Evolutionary conservation across 2,113 vertebrate genomes (phyloP).

Genomic region (Perognathus longimembris): DNA sequence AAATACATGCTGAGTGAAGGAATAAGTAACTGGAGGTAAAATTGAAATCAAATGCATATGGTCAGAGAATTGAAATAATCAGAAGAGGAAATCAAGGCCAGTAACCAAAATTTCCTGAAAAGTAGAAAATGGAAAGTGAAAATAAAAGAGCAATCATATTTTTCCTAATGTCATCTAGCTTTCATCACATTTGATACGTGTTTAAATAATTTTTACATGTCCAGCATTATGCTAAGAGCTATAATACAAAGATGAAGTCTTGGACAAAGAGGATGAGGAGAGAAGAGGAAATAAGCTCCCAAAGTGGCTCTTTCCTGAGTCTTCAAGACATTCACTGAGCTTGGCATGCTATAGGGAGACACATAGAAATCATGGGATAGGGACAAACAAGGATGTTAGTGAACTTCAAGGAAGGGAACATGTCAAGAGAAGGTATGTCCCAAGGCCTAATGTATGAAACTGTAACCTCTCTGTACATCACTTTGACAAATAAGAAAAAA

Average conservation of each 20-base stretch:
- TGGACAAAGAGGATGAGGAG: not conserved
- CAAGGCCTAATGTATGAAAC: too few species aligned
- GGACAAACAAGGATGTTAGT: not conserved
- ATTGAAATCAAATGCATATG: not conserved
- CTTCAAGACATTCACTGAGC: constrained; percentile 8
- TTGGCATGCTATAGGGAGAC: not conserved
- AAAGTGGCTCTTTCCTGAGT: not conserved
- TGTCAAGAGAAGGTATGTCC: not conserved
- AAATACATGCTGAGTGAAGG: not conserved
- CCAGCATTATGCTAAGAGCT: not conserved
- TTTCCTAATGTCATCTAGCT: constrained; percentile 6
- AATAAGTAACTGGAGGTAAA: not conserved
- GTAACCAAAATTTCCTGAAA: constrained; percentile 35
- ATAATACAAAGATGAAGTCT: not conserved
- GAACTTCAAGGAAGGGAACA: not conserved
- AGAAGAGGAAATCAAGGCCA: constrained; percentile 35
- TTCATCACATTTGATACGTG: not conserved
- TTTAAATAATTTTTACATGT: not conserved
- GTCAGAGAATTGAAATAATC: constrained; percentile 43
- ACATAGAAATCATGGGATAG: not conserved
- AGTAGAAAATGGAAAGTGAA: constrained; percentile 50
- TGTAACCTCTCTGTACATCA: too few species aligned
- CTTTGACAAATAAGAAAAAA: too few species aligned
- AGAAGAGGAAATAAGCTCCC: not conserved
- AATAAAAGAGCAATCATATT: constrained; percentile 46